Evolutionary conservation across 2,888 invertebrate genomes (phyloP), one percentile per base, ranked within the genome.

Genomic region (Eristalis arbustorum): DNA sequence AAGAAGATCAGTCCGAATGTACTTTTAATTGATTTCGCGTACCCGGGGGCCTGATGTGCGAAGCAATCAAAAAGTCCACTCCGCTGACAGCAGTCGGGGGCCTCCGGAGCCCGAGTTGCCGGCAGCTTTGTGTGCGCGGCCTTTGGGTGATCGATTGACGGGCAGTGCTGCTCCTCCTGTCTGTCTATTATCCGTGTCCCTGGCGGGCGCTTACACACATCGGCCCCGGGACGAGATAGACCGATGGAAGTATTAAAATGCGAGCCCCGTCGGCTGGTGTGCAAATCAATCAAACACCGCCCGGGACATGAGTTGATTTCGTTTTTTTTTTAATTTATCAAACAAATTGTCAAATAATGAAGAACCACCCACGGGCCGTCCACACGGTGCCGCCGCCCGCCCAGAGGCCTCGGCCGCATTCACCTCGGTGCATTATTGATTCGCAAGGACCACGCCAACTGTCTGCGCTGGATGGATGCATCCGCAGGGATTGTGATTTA

Each of bases 311-410:
- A 71, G 59, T 3, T 66, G 69, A 82, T 74, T 77, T 78, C n/a
- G n/a, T 82, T 82, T 78, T 78, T 85, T 82, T 81, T 87, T 87
- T 79, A 87, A 87, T 87, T 83, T 71, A 83, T 83, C 87, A 87
- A 87, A 83, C 87, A 87, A 87, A 87, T 87, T 87, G 87, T 83
- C 78, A 87, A 83, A 79, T 72, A 68, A 75, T 78, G 66, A 82
- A 78, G 69, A 59, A 62, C 56, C 25, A 28, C 13, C 10, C 57
- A 28, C 34, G 10, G 11, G n/a, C 18, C 57, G 25, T 14, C n/a
- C 6, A 34, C 37, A 49, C 62, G 11, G 42, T n/a, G 13, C 31
- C 13, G 42, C 3, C 34, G 2, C 37, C 1, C 37, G 5, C n/a
- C 2, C n/a, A 14, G 49, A 4, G 67, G 6, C 34, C 8, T 10